These are phyloP conservation scores for Spisula solida DNA, from an alignment of 2,888 invertebrate species.

Conservation along the genomic window DNA sequence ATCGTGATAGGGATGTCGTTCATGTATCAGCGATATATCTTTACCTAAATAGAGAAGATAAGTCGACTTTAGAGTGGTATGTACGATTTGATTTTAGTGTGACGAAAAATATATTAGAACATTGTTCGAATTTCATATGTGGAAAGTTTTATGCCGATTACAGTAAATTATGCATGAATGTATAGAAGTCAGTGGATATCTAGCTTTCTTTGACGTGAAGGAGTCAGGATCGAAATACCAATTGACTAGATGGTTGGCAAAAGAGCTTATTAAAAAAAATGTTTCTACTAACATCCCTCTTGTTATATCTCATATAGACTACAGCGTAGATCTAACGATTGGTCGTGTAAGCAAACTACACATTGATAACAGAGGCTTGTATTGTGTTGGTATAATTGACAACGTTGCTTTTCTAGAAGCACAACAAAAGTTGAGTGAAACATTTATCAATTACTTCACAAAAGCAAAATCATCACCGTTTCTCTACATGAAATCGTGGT, in stretches of 20 bases:
- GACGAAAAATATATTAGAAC: constrained; percentile 21
- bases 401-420: constrained; percentile 15
- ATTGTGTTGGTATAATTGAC: constrained; percentile 1
- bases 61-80: background rate
- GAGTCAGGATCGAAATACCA: background rate
- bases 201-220: constrained; percentile 5
- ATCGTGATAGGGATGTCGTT: background rate
- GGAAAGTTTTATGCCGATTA: constrained; percentile 11
- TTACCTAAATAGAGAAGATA: background rate
- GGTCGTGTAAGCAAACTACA: background rate
- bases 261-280: background rate
- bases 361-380: constrained; percentile 3
- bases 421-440: background rate
- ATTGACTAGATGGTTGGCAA: background rate
- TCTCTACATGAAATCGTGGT: constrained; percentile 9
- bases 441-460: constrained; percentile 16
- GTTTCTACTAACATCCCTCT: background rate
- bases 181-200: constrained; percentile 31
- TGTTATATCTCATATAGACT: constrained; percentile 25
- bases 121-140: background rate
- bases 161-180: constrained; percentile 4
- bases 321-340: constrained; percentile 23
- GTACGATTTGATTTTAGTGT: background rate
- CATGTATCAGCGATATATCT: background rate
- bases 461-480: constrained; percentile 2